Conservation (phyloP, 2,113 vertebrate species). For the Antechinus stuartii region DNA sequence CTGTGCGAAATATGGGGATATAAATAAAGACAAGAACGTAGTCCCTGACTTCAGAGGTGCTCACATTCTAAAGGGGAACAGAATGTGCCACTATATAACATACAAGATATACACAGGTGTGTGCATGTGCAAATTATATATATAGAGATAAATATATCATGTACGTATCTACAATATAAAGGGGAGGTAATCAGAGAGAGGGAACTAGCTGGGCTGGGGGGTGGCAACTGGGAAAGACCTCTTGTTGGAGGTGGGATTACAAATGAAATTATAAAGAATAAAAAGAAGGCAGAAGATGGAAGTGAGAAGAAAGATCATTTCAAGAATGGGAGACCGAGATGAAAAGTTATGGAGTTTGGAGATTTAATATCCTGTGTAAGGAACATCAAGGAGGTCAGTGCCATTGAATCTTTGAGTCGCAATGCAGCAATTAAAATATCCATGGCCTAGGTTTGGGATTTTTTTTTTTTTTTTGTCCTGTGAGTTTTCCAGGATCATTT, state of each 20-base stretch:
- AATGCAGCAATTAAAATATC: slow-evolving; percentile 8
- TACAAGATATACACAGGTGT: not conserved
- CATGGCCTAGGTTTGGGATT: not conserved
- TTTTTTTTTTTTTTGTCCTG: slow-evolving; percentile 40
- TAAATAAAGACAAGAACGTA: not conserved
- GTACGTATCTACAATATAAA: not conserved
- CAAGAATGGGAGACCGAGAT: not conserved
- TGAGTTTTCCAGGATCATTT: slow-evolving; percentile 36
- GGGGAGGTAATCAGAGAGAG: not conserved
- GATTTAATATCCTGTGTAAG: not conserved
- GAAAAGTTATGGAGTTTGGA: not conserved
- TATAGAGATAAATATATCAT: too few species aligned
- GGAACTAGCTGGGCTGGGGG: not conserved
- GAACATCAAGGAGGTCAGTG: not conserved
- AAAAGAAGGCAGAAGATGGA: not conserved
- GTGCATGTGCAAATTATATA: too few species aligned
- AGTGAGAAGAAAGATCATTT: not conserved
- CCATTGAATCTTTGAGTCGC: not conserved
- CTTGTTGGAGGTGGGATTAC: not conserved
- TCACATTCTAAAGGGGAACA: not conserved
- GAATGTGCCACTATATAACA: not conserved
- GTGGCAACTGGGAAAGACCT: not conserved
- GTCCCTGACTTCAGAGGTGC: not conserved
- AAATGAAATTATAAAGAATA: not conserved
- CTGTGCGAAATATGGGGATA: not conserved